A percentile compares a stretch with the other conserved stretches of the same genome.
phyloP scores from a whole-genome alignment of 2,888 invertebrate genomes.

The Phengaris alcon region DNA sequence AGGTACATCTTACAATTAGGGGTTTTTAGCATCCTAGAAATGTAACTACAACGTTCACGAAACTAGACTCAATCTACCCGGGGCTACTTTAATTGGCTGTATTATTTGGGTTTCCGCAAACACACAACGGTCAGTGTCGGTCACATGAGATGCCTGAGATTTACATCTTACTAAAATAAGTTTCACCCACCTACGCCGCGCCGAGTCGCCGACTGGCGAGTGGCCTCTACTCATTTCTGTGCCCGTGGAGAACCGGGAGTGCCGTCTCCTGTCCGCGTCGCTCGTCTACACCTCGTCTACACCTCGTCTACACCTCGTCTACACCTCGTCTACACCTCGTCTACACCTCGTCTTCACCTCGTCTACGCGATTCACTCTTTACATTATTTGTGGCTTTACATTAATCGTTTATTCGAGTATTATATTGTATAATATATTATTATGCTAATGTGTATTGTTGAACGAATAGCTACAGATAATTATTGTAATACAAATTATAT shows the following conservation, averaged over 20 bases:
- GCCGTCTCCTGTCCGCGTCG: too few relatives aligned
- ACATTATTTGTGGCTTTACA: background rate
- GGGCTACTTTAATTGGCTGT: too few relatives aligned
- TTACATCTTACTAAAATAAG: background rate
- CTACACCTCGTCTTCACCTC: too few relatives aligned
- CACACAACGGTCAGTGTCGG: too few relatives aligned
- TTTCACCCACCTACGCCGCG: background rate
- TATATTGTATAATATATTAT: background rate
- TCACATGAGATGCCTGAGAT: slow-evolving; percentile 2
- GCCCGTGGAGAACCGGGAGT: background rate
- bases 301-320: too few relatives aligned
- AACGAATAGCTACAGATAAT: background rate
- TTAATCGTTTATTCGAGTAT: background rate
- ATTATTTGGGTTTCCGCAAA: background rate
- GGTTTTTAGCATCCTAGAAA: too few relatives aligned
- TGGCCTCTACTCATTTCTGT: background rate
- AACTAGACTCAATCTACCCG: too few relatives aligned
- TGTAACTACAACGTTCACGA: too few relatives aligned
- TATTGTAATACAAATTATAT: background rate
- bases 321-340: too few relatives aligned
- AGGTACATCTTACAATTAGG: too few relatives aligned
- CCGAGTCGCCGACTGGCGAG: background rate
- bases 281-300: too few relatives aligned
- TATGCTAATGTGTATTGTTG: slow-evolving; percentile 2
- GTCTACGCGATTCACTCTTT: background rate